Base-by-base conservation (phyloP, 1,140 invertebrate genomes). In the Episyrphus balteatus region DNA sequence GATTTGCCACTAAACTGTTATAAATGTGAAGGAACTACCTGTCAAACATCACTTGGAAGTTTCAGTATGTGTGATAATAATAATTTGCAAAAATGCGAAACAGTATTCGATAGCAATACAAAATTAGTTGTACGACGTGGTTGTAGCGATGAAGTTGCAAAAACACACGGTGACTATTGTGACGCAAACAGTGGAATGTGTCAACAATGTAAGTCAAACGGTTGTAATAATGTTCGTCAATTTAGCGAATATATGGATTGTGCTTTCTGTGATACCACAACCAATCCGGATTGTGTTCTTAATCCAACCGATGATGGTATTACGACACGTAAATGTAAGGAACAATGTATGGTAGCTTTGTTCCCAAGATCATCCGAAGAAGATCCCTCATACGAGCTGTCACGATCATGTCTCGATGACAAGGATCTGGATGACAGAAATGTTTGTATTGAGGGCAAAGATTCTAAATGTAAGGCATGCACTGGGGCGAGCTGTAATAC, bases 321-420 rank as follows among this genome's bases (percentile, higher is more conserved):
- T 1, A 43, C 18, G 7, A 62, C 55, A 2, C 58, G 62, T 2
- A 54, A 55, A 15, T 66, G 62, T 36, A 58, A 57, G 40, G 54
- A 50, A 6, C 50, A 55, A 17, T 66, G 62, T 48, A 61, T 62
- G 53, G 55, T 52, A 0, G 62, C 60, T 7, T 34, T 66, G 42
- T 65, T 62, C 44, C 62, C 62, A 5, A 59, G 62, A 21, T 61
- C 58, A 18, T 58, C 55, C 19, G 40, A 58, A 0, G 40, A 13
- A 33, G 59, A 66, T 49, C 51, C 62, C 2, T 49, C 62, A 0
- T 50, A 61, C 12, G 48, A 66, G 41, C 48, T 63, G 10, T 42
- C 52, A 9, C 62, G 62, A 14, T 50, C 62, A 13, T 66, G 62
- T 30, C 45, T 66, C 11, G 60, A 65, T n/a, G 62, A 66, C 42